These are phyloP conservation scores for Melanostoma scalare DNA, from an alignment of 2,888 invertebrate genomes.

Conservation along the genomic window DNA sequence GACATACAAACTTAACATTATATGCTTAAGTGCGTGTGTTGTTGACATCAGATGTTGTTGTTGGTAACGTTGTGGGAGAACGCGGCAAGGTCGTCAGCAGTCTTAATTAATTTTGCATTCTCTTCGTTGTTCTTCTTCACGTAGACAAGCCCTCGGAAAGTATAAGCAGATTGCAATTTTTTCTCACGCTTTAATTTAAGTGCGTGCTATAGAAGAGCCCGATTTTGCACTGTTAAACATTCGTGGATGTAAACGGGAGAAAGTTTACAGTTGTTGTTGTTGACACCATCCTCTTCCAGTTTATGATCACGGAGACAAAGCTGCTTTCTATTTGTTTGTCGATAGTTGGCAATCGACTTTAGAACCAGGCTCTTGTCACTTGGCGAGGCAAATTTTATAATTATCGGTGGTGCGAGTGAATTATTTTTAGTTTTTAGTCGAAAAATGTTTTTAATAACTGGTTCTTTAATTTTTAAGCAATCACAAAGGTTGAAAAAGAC, in stretches of 20 bases:
- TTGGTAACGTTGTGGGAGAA: constrained; percentile 1
- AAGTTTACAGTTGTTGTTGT: too few relatives aligned
- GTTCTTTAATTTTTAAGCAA: neutral
- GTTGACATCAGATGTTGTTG: neutral
- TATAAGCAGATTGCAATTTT: too few relatives aligned
- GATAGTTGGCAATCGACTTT: neutral
- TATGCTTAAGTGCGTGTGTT: too few relatives aligned
- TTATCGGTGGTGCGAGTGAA: neutral
- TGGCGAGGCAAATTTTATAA: neutral
- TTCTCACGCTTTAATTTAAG: too few relatives aligned
- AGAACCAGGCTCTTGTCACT: neutral
- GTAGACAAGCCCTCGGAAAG: too few relatives aligned
- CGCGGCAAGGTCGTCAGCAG: constrained; percentile 9
- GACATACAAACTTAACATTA: too few relatives aligned
- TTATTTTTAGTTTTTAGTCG: neutral
- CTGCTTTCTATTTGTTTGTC: neutral
- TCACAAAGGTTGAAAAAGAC: neutral
- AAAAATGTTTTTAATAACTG: neutral
- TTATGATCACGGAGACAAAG: too few relatives aligned
- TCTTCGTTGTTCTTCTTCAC: too few relatives aligned
- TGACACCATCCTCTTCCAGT: too few relatives aligned
- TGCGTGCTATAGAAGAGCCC: too few relatives aligned
- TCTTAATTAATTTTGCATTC: neutral
- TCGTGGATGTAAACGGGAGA: too few relatives aligned
- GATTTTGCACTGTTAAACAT: too few relatives aligned